Evolutionary conservation across 2,888 invertebrate species (phyloP).

Genomic region (Paralinhomoeus sp.): DNA sequence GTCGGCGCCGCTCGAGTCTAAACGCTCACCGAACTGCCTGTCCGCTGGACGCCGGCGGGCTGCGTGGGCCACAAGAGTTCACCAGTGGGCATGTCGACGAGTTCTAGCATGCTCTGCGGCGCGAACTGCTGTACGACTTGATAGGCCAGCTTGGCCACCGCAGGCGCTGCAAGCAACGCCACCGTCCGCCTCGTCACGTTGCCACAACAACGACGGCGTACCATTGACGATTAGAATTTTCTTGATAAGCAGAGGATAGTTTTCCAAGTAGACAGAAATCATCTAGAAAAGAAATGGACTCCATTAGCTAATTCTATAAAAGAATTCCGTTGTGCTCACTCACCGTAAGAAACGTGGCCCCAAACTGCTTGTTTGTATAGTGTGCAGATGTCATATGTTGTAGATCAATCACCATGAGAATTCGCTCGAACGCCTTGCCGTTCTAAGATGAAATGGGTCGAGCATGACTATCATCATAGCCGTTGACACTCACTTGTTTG

Average conservation of each 20-base stretch:
- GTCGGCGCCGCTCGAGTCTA: not conserved
- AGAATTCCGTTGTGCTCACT: no score
- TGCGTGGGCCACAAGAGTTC: not conserved
- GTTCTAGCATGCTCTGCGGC: conserved; percentile 15
- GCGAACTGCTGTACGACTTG: conserved; percentile 21
- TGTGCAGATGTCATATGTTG: conserved; percentile 22
- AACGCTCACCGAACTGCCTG: no score
- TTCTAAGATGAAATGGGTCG: no score
- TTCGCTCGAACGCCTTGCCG: conserved; percentile 18
- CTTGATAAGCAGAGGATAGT: conserved; percentile 20
- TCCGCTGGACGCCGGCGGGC: no score
- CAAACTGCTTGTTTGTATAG: conserved; percentile 21
- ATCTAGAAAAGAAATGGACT: conserved; percentile 6
- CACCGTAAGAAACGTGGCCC: conserved; percentile 21
- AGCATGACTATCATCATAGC: no score
- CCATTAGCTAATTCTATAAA: not conserved
- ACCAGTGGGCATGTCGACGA: conserved; percentile 21
- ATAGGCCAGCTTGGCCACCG: conserved; percentile 23
- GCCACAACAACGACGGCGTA: no score
- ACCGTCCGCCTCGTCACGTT: no score
- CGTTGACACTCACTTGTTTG: conserved; percentile 9
- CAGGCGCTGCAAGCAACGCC: conserved; percentile 22
- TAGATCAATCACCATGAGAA: conserved; percentile 23
- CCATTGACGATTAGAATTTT: conserved; percentile 19
- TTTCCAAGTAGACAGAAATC: conserved; percentile 22